Conservation (phyloP, 2,113 vertebrate species). For the Syngnathoides biaculeatus region DNA sequence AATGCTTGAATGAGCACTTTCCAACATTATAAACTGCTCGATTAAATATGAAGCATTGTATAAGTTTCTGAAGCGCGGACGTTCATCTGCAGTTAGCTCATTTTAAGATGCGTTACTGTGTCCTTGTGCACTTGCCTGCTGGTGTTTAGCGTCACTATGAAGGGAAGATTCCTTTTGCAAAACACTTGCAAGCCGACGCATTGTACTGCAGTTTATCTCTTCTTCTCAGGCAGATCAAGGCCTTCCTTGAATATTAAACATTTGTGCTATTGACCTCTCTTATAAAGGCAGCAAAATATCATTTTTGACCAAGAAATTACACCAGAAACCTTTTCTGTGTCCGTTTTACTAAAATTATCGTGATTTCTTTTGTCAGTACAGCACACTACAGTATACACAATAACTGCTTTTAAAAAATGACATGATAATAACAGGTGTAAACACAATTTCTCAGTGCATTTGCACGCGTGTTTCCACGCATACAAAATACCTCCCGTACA, state of each 20-base stretch:
- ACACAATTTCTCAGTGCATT: neutral
- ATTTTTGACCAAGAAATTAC: neutral
- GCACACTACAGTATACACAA: too few relatives aligned
- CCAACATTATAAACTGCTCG: too few relatives aligned
- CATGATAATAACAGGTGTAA: slow-evolving; percentile 3
- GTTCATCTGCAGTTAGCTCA: too few relatives aligned
- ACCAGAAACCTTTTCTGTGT: neutral
- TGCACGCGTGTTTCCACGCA: neutral
- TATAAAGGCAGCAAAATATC: neutral
- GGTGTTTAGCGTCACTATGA: neutral
- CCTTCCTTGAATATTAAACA: neutral
- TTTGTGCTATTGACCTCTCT: neutral
- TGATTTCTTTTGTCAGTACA: neutral
- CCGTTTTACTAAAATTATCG: neutral
- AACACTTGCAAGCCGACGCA: neutral
- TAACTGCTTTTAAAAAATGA: slow-evolving; percentile 22
- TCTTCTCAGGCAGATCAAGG: neutral
- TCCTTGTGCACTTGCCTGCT: too few relatives aligned
- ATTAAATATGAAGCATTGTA: too few relatives aligned
- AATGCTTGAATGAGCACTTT: too few relatives aligned
- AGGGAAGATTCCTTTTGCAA: neutral
- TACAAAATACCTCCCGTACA: slow-evolving; percentile 13
- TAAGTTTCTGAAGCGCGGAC: too few relatives aligned
- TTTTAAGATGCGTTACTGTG: too few relatives aligned
- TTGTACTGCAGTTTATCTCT: neutral